Evolutionary conservation across 1,140 invertebrate species (phyloP).

Genomic region (Pseudomyrmex gracilis): DNA sequence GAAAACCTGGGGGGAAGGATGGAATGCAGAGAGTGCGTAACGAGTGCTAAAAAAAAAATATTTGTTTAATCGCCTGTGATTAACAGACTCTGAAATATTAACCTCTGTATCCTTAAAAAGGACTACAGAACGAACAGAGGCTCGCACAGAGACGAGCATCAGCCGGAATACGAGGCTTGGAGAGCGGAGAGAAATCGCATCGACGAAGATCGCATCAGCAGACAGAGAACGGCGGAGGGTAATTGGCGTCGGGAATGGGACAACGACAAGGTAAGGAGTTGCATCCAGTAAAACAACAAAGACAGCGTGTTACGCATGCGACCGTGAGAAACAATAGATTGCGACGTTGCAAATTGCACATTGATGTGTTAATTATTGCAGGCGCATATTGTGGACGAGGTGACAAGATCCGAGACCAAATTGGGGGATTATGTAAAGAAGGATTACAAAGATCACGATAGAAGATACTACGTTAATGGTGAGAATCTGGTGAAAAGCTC

Average conservation of each 20-base stretch:
- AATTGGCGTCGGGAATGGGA: slow-evolving; percentile 86
- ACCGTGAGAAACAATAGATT: background rate
- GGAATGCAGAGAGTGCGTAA: slow-evolving; percentile 68
- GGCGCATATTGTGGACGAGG: slow-evolving; percentile 76
- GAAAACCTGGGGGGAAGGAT: slow-evolving; percentile 76
- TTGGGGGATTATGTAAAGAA: slow-evolving; percentile 72
- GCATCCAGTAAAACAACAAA: background rate
- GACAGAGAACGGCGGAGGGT: slow-evolving; percentile 84
- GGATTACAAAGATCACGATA: slow-evolving; percentile 78
- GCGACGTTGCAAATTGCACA: background rate
- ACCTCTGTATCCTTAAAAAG: slow-evolving; percentile 43
- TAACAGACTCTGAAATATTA: too few relatives aligned
- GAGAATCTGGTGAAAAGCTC: slow-evolving; percentile 26
- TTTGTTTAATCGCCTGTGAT: too few relatives aligned
- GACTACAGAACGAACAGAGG: slow-evolving; percentile 65
- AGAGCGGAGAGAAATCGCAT: slow-evolving; percentile 84
- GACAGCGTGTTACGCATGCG: too few relatives aligned
- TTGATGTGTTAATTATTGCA: slow-evolving; percentile 58
- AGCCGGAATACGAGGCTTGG: slow-evolving; percentile 84
- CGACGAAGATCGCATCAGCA: slow-evolving; percentile 84
- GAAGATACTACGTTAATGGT: slow-evolving; percentile 73
- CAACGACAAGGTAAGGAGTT: slow-evolving; percentile 81
- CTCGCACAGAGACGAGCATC: slow-evolving; percentile 74
- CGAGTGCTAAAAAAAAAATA: too few relatives aligned
- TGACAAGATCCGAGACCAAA: slow-evolving; percentile 62